These are phyloP conservation scores for Lepus americanus DNA, from an alignment of 2,113 vertebrate genomes.

Conservation along the genomic window DNA sequence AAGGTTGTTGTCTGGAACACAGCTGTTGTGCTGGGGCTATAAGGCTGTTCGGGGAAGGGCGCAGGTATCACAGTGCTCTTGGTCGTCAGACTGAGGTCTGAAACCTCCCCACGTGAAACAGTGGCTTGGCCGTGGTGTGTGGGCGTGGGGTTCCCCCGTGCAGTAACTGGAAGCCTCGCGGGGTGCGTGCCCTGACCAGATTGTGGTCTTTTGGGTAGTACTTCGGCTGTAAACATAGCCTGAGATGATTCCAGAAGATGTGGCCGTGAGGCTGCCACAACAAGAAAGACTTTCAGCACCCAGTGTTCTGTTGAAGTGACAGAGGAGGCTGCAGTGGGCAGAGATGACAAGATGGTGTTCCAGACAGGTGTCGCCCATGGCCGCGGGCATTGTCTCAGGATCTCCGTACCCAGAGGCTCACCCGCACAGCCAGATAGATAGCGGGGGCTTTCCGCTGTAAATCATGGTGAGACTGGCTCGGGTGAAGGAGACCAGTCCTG, in stretches of 20 bases:
- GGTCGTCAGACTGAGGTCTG: neutral
- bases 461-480: neutral
- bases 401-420: neutral
- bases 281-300: neutral
- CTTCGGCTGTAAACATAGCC: neutral
- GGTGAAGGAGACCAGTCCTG: neutral
- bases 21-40: fast-evolving
- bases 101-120: neutral
- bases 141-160: fast-evolving
- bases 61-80: neutral
- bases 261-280: fast-evolving
- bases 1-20: neutral
- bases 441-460: neutral
- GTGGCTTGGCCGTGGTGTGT: neutral
- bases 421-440: neutral
- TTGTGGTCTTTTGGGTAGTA: neutral
- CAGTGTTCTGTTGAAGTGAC: neutral
- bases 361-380: neutral
- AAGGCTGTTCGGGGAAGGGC: neutral
- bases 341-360: neutral
- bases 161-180: neutral
- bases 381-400: neutral
- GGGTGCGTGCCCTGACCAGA: neutral
- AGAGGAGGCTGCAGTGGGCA: neutral
- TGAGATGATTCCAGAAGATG: neutral